Evolutionary conservation across 2,888 invertebrate genomes (phyloP).

Genomic region (Drosophila prolongata): DNA sequence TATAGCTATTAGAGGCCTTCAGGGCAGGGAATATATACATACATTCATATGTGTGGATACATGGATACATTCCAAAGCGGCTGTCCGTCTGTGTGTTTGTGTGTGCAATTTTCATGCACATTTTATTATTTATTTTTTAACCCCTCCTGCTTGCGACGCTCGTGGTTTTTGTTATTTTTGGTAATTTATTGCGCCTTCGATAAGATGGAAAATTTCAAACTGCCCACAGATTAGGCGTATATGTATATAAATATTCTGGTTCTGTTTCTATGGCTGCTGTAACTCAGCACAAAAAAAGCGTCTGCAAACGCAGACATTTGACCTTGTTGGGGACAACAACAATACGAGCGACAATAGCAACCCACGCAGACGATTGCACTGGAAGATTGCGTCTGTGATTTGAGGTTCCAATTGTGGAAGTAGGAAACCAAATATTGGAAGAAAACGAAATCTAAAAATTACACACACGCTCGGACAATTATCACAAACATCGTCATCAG

Average conservation of each 20-base stretch:
- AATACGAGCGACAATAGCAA: background rate
- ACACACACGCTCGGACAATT: conserved; percentile 41
- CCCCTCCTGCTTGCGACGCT: conserved; percentile 1
- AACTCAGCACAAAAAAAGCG: conserved; percentile 23
- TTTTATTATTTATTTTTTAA: conserved; percentile 15
- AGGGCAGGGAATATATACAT: background rate
- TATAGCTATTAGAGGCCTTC: too few species aligned
- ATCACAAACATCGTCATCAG: conserved; percentile 59
- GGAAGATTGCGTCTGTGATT: conserved; percentile 16
- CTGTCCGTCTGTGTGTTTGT: conserved; percentile 16
- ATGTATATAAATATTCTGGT: background rate
- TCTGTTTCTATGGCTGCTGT: conserved; percentile 22
- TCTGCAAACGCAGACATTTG: conserved; percentile 65
- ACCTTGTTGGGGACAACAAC: conserved; percentile 52
- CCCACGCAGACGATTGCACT: conserved; percentile 22
- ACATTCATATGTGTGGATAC: conserved; percentile 9
- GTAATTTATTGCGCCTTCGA: conserved; percentile 29
- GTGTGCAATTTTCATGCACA: conserved; percentile 42
- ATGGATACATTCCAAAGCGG: conserved; percentile 31
- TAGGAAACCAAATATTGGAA: background rate
- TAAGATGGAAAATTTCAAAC: conserved; percentile 36
- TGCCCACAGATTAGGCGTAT: conserved; percentile 28
- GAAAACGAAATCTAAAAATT: conserved; percentile 1
- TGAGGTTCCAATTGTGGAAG: conserved; percentile 10
- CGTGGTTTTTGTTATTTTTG: conserved; percentile 11